Conservation (phyloP, 2,888 invertebrate genomes). For the Agapetus fuscipes region DNA sequence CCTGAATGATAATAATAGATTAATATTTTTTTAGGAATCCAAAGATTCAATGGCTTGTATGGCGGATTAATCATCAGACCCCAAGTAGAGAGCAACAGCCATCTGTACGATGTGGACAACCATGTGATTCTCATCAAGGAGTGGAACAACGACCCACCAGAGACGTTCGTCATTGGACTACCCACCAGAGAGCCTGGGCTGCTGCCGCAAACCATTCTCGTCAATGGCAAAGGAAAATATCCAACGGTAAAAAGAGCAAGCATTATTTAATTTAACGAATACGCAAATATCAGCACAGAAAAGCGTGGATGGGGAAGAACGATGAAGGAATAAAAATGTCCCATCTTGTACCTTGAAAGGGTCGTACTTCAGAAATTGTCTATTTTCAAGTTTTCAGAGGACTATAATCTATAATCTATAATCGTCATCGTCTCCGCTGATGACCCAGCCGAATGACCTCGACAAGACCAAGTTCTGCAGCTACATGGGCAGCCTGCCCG, state of each 20-base stretch:
- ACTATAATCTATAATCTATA: too few species aligned
- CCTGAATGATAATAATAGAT: not conserved
- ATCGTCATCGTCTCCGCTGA: too few species aligned
- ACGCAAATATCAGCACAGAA: too few species aligned
- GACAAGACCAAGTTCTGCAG: constrained; percentile 8
- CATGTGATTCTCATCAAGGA: constrained; percentile 34
- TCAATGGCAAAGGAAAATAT: constrained; percentile 18
- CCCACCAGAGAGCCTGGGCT: constrained; percentile 11
- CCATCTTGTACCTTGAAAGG: not conserved
- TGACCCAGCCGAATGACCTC: constrained; percentile 9
- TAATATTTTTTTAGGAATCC: constrained; percentile 24
- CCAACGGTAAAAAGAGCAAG: constrained; percentile 4
- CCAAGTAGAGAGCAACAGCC: constrained; percentile 22
- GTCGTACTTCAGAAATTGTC: too few species aligned
- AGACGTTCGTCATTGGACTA: constrained; percentile 19
- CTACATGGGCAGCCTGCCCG: constrained; percentile 2
- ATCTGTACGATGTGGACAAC: constrained; percentile 33
- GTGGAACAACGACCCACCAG: constrained; percentile 27
- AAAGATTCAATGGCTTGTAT: constrained; percentile 30
- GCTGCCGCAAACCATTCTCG: constrained; percentile 15
- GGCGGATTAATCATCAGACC: constrained; percentile 29
- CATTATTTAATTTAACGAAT: too few species aligned
- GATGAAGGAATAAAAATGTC: not conserved
- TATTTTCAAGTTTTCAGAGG: too few species aligned
- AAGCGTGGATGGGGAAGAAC: too few species aligned